Conservation (phyloP, 2,888 invertebrate genomes). For the Phengaris arion region DNA sequence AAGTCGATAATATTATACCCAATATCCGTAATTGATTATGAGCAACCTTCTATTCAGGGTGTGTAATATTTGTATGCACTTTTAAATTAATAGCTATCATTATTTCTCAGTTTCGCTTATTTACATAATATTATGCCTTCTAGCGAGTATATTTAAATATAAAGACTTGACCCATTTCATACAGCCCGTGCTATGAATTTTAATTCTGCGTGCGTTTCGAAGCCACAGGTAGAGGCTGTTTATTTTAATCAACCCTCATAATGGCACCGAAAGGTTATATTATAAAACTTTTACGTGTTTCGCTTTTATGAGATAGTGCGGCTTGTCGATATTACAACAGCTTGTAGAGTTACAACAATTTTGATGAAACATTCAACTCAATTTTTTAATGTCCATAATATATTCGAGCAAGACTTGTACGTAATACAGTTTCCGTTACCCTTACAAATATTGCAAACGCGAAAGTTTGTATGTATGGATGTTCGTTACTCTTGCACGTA, state of each 20-base stretch:
- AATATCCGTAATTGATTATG: too few relatives aligned
- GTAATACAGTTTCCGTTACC: too few relatives aligned
- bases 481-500: too few relatives aligned
- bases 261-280: neutral
- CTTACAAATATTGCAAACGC: too few relatives aligned
- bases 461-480: too few relatives aligned
- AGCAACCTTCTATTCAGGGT: too few relatives aligned
- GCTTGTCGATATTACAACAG: neutral
- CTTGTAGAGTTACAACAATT: neutral
- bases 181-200: slow-evolving; percentile 9
- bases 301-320: neutral
- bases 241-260: slow-evolving; percentile 24
- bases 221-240: slow-evolving; percentile 23
- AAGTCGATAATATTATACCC: too few relatives aligned
- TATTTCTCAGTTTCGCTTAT: too few relatives aligned
- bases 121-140: too few relatives aligned
- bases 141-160: neutral
- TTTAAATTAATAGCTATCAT: too few relatives aligned
- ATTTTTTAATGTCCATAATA: neutral
- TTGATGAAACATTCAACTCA: neutral
- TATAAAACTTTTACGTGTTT: neutral
- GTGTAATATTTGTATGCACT: too few relatives aligned
- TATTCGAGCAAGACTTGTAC: too few relatives aligned
- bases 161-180: slow-evolving; percentile 1
- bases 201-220: slow-evolving; percentile 9